phyloP scores from a whole-genome alignment of 2,797 vertebrate genomes.

The Prionace glauca region DNA sequence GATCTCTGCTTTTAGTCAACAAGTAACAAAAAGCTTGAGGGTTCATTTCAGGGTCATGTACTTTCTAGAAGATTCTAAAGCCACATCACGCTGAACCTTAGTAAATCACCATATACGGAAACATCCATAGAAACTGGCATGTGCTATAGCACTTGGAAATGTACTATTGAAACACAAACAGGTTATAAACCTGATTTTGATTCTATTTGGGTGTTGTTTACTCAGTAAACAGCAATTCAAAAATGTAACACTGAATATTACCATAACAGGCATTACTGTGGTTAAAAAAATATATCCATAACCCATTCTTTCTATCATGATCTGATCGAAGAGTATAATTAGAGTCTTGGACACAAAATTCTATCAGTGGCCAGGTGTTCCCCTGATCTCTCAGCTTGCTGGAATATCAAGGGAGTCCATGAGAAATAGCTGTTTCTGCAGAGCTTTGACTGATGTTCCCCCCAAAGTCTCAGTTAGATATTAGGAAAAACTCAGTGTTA shows the following conservation, averaged over 20 bases:
- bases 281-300: background rate
- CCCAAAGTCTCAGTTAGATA: background rate
- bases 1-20: background rate
- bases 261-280: background rate
- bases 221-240: background rate
- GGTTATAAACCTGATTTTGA: background rate
- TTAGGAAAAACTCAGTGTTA: background rate
- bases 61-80: background rate
- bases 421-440: background rate
- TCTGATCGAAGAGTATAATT: background rate
- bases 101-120: constrained; percentile 6
- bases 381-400: background rate
- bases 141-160: background rate
- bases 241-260: background rate
- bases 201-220: background rate
- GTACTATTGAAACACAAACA: background rate
- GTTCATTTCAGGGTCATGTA: constrained; percentile 22
- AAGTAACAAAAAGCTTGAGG: background rate
- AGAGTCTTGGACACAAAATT: background rate
- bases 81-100: background rate
- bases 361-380: background rate
- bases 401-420: background rate
- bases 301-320: too few species aligned
- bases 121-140: constrained; percentile 2
- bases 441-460: background rate